Evolutionary conservation across 2,797 vertebrate genomes (phyloP).

Genomic region (Sebastes minor): DNA sequence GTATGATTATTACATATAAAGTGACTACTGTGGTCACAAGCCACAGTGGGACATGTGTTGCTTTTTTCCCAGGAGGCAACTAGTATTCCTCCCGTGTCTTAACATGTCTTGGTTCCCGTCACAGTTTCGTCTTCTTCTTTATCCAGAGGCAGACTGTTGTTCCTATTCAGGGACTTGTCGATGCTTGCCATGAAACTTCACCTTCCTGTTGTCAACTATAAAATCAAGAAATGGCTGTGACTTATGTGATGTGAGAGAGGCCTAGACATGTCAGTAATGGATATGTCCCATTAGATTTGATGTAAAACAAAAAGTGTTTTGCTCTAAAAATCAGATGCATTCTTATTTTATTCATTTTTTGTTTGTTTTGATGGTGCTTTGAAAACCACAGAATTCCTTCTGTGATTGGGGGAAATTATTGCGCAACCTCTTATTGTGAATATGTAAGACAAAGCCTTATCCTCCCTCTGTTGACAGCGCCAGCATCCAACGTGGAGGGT

Average conservation of each 20-base stretch:
- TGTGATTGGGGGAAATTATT: not conserved
- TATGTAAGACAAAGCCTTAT: constrained; percentile 2
- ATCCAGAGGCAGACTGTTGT: constrained; percentile 21
- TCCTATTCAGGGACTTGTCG: constrained; percentile 38
- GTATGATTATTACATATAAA: not conserved
- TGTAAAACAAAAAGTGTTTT: not conserved
- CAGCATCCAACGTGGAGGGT: constrained; percentile 72
- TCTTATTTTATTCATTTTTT: not conserved
- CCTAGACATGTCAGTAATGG: not conserved
- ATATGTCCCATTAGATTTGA: not conserved
- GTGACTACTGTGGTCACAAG: not conserved
- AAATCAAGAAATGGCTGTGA: not conserved
- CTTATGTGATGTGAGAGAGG: not conserved
- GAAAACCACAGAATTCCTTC: not conserved
- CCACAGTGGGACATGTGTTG: constrained; percentile 5
- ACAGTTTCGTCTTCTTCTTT: constrained; percentile 26
- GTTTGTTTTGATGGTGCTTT: not conserved
- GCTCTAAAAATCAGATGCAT: not conserved
- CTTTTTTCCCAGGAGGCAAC: constrained; percentile 9
- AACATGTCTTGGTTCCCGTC: constrained; percentile 39
- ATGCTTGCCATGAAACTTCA: constrained; percentile 37
- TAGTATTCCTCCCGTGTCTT: constrained; percentile 29
- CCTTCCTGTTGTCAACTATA: not conserved
- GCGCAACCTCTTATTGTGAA: constrained; percentile 3
- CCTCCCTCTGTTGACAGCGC: not conserved